These are phyloP conservation scores for Trogon surrucura DNA, from an alignment of 2,113 vertebrate genomes.

Conservation along the genomic window DNA sequence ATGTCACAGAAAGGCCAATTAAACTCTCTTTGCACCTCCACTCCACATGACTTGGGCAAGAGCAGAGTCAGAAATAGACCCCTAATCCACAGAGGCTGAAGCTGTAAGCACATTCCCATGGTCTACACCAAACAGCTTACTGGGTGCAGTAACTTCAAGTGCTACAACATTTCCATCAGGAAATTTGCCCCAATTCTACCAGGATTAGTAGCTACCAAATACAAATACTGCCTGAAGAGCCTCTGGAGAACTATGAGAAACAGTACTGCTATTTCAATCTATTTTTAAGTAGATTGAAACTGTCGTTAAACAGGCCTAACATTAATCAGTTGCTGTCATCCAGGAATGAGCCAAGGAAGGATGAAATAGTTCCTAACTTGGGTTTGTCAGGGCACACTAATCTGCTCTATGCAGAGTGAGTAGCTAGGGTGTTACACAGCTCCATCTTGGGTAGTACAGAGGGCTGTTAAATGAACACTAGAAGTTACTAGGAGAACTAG, in stretches of 20 bases:
- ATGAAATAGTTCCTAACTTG: neutral
- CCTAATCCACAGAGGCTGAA: neutral
- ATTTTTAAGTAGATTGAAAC: neutral
- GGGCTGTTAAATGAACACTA: neutral
- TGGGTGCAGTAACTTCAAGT: neutral
- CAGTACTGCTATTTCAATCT: neutral
- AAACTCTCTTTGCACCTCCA: neutral
- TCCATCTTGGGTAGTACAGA: neutral
- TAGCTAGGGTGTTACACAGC: neutral
- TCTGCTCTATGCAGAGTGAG: rapidly evolving
- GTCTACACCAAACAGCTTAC: neutral
- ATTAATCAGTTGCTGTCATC: neutral
- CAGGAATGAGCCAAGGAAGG: neutral
- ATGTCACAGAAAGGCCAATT: neutral
- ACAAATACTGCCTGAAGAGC: neutral
- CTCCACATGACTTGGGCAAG: neutral
- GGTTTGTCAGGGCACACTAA: neutral
- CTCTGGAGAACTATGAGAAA: neutral
- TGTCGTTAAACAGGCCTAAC: neutral
- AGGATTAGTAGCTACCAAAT: neutral
- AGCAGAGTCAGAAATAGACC: neutral
- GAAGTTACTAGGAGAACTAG: neutral
- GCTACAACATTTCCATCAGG: neutral
- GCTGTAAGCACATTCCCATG: neutral
- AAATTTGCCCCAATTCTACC: neutral